Percentiles rank a stretch among this genome's conserved stretches.
These are phyloP conservation scores for Leptodactylus fuscus DNA, from an alignment of 2,113 vertebrate genomes.

Conservation along the genomic window DNA sequence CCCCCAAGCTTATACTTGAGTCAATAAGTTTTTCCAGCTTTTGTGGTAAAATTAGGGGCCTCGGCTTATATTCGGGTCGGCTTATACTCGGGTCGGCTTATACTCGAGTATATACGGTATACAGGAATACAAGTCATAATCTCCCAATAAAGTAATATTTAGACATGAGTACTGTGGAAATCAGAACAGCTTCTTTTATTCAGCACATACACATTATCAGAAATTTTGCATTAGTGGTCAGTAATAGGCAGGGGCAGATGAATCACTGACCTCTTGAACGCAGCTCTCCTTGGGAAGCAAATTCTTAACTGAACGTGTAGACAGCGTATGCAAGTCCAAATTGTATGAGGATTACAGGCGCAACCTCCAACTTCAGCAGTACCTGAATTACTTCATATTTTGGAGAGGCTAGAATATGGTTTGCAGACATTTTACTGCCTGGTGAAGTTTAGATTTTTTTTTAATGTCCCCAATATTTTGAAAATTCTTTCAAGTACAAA, in stretches of 20 bases:
- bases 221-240: conserved; percentile 42
- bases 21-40: too few relatives aligned
- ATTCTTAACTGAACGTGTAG: conserved; percentile 62
- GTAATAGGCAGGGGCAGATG: conserved; percentile 26
- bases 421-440: neutral
- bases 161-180: neutral
- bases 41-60: too few relatives aligned
- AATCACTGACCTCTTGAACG: conserved; percentile 11
- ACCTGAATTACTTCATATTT: neutral
- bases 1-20: too few relatives aligned
- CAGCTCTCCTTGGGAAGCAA: conserved; percentile 77
- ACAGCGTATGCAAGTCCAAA: neutral
- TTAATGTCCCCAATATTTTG: conserved; percentile 57
- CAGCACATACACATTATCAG: conserved; percentile 37
- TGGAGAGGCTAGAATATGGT: neutral
- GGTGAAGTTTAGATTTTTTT: neutral
- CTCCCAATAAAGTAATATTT: too few relatives aligned
- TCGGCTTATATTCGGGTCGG: too few relatives aligned
- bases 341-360: conserved; percentile 3
- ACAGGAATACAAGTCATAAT: neutral
- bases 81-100: too few relatives aligned
- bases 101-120: too few relatives aligned
- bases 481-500: conserved; percentile 55
- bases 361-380: neutral
- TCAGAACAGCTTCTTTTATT: conserved; percentile 44